These are phyloP conservation scores for Rhinophrynus dorsalis DNA, from an alignment of 2,797 vertebrate genomes.

Conservation along the genomic window DNA sequence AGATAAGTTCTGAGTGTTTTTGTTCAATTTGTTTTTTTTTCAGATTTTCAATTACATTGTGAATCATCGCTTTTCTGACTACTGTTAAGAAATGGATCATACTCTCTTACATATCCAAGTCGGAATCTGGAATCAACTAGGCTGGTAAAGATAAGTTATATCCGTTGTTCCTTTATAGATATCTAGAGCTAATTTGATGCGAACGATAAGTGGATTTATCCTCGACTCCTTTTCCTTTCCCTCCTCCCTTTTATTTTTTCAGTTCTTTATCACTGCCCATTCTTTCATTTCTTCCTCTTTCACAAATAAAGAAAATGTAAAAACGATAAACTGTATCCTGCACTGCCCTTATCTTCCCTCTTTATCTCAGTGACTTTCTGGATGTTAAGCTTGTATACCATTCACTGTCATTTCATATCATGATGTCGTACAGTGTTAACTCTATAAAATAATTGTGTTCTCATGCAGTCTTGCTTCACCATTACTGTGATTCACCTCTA, in stretches of 20 bases:
- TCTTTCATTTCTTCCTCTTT: too few species aligned
- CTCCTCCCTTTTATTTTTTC: too few species aligned
- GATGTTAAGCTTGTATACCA: background rate
- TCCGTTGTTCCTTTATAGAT: background rate
- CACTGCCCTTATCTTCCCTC: background rate
- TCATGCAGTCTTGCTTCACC: constrained; percentile 4
- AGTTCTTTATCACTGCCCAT: too few species aligned
- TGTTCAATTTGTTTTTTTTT: background rate
- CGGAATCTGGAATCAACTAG: background rate
- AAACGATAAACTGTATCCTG: too few species aligned
- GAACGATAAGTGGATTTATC: too few species aligned
- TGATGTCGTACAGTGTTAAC: background rate
- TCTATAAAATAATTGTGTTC: constrained; percentile 27
- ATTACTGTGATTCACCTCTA: constrained; percentile 13
- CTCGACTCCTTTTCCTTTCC: too few species aligned
- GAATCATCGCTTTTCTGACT: background rate
- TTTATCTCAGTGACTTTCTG: constrained; percentile 5
- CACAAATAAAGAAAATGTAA: too few species aligned
- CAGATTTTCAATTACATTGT: background rate
- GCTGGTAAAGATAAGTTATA: constrained; percentile 13
- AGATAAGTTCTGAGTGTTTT: background rate
- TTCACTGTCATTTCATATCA: background rate
- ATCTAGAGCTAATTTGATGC: too few species aligned
- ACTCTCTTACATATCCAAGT: background rate
- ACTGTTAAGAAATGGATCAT: background rate